Conservation (phyloP, 2,888 invertebrate species). For the Clistopyga incitator region DNA sequence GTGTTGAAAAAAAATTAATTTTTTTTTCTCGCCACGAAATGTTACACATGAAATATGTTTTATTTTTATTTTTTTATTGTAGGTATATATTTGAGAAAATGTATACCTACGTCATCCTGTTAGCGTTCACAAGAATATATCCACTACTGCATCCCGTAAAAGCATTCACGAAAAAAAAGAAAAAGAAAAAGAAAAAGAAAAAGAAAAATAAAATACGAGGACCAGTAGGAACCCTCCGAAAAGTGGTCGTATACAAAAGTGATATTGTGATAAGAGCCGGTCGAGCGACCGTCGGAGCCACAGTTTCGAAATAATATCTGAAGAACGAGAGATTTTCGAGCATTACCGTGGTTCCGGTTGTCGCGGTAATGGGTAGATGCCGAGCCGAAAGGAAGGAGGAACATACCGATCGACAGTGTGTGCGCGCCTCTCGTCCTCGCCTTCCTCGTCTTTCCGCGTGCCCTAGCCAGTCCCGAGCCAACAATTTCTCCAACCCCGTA, state of each 20-base stretch:
- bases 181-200: too few relatives aligned
- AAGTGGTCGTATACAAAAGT: conserved; percentile 17
- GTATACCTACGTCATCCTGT: neutral
- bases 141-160: neutral
- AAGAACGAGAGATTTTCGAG: conserved; percentile 65
- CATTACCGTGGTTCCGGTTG: conserved; percentile 71
- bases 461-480: conserved; percentile 48
- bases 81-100: neutral
- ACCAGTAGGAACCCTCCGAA: neutral
- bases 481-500: conserved; percentile 53
- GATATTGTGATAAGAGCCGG: conserved; percentile 37
- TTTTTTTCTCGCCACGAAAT: too few relatives aligned
- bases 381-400: conserved; percentile 61
- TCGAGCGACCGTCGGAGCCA: neutral
- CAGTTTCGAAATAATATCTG: conserved; percentile 63
- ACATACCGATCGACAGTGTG: conserved; percentile 59
- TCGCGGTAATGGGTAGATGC: conserved; percentile 68
- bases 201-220: conserved; percentile 4
- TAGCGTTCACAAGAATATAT: neutral
- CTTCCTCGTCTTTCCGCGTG: conserved; percentile 16
- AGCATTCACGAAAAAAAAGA: conserved; percentile 2
- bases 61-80: too few relatives aligned
- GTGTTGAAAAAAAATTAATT: too few relatives aligned
- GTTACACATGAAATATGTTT: too few relatives aligned
- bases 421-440: conserved; percentile 11